Evolutionary conservation across 2,113 vertebrate genomes (phyloP).

Genomic region (Petrocephalus zakoni): DNA sequence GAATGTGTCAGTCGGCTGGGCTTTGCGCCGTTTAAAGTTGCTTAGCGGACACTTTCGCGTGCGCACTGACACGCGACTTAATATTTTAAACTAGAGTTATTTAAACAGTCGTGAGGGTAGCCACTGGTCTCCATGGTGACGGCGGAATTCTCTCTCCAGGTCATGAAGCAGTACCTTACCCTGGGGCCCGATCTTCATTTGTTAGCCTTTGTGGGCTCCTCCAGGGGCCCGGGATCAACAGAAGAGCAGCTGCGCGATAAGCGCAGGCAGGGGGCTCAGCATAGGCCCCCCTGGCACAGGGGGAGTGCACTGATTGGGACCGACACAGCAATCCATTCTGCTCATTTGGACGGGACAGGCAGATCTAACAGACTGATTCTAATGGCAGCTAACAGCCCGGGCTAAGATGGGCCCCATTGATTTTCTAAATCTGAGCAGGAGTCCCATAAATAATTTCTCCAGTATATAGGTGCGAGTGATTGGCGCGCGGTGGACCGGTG

Average conservation of each 20-base stretch:
- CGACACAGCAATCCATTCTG: slow-evolving; percentile 6
- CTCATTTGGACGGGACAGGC: slow-evolving; percentile 7
- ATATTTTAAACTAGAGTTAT: background rate
- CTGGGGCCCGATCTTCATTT: background rate
- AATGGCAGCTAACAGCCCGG: slow-evolving; percentile 4
- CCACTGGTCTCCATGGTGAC: background rate
- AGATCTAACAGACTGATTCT: slow-evolving; percentile 9
- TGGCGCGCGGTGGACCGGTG: background rate
- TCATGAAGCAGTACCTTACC: background rate
- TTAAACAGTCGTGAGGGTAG: background rate
- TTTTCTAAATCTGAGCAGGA: background rate
- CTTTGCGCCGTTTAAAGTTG: background rate
- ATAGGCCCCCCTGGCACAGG: background rate
- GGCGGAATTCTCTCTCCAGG: background rate
- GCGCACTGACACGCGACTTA: background rate
- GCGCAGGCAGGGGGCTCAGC: background rate
- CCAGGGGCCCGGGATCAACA: background rate
- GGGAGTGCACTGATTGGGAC: background rate
- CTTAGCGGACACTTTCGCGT: background rate
- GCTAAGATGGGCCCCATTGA: slow-evolving; percentile 4
- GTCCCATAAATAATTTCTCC: slow-evolving; percentile 23
- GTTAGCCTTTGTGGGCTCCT: background rate
- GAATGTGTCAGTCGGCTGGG: background rate
- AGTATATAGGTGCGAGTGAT: background rate
- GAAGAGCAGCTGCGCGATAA: background rate